Conservation (phyloP, 2,113 vertebrate species). For the Macrotus californicus region DNA sequence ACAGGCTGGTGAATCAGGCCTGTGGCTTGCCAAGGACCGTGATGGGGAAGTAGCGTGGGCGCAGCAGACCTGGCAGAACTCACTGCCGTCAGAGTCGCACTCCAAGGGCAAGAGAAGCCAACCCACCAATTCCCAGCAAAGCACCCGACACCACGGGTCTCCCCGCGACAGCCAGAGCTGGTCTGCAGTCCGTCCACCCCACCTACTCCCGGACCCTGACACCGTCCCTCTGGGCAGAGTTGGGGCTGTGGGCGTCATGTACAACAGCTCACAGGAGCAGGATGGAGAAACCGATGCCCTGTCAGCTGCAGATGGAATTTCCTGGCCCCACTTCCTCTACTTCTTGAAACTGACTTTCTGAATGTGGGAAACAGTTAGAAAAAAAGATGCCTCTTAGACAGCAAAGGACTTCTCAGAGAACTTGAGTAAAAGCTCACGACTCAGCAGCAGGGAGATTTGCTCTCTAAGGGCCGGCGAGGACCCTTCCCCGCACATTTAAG, state of each 20-base stretch:
- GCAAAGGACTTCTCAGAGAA: not conserved
- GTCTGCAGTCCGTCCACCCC: not conserved
- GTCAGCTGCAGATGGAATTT: not conserved
- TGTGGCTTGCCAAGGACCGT: fast-evolving
- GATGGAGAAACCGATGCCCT: not conserved
- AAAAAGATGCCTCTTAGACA: slow-evolving; percentile 17
- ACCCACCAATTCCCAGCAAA: not conserved
- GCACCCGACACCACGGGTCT: not conserved
- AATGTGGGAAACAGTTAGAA: not conserved
- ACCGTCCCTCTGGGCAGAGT: not conserved
- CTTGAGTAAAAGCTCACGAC: not conserved
- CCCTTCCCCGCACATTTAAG: not conserved
- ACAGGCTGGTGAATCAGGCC: slow-evolving; percentile 60
- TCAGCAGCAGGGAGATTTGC: not conserved
- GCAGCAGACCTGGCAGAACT: not conserved
- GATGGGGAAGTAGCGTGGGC: not conserved
- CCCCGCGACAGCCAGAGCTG: not conserved
- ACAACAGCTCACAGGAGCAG: not conserved
- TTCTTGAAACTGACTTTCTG: slow-evolving; percentile 15
- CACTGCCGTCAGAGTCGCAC: not conserved
- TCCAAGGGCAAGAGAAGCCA: not conserved
- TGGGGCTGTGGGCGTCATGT: too few species aligned
- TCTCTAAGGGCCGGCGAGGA: not conserved
- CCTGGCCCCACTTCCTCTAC: slow-evolving; percentile 20
- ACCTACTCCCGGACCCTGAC: not conserved